Percentiles rank a stretch among this genome's conserved stretches.
Conservation (phyloP, 2,888 invertebrate genomes). For the Hirtodrosophila alboralis region DNA sequence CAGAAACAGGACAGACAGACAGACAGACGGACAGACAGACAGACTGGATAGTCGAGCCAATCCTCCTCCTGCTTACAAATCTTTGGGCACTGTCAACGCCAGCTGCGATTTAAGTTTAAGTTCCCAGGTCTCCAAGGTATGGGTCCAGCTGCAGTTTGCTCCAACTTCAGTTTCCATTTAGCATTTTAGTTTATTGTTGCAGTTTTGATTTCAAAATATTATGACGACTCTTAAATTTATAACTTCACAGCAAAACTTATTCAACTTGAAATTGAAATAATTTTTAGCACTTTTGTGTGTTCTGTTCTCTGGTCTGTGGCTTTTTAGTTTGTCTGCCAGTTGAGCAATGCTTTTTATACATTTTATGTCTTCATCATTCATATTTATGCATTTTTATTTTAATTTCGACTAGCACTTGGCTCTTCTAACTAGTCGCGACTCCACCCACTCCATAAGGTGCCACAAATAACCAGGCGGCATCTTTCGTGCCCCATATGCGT, state of each 20-base stretch:
- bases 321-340: slow-evolving; percentile 15
- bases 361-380: slow-evolving; percentile 74
- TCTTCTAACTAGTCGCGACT: slow-evolving; percentile 42
- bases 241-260: slow-evolving; percentile 51
- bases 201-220: slow-evolving; percentile 73
- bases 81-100: slow-evolving; percentile 61
- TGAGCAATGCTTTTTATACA: slow-evolving; percentile 27
- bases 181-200: slow-evolving; percentile 61
- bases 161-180: slow-evolving; percentile 43
- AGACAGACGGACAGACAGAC: slow-evolving; percentile 23
- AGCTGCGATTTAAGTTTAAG: slow-evolving; percentile 46
- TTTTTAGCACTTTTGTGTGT: slow-evolving; percentile 13
- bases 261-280: slow-evolving; percentile 61
- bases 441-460: slow-evolving; percentile 45
- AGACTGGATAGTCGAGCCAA: slow-evolving; percentile 5
- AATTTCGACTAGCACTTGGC: slow-evolving; percentile 49
- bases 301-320: not conserved
- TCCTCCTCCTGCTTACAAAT: slow-evolving; percentile 1
- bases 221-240: slow-evolving; percentile 68
- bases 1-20: slow-evolving; percentile 23
- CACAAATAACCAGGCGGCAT: slow-evolving; percentile 25
- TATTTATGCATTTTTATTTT: slow-evolving; percentile 69
- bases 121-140: slow-evolving; percentile 18
- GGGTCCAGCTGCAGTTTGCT: slow-evolving; percentile 22
- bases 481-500: slow-evolving; percentile 34